Evolutionary conservation across 1,140 invertebrate genomes (phyloP).

Genomic region (Contarinia nasturtii): DNA sequence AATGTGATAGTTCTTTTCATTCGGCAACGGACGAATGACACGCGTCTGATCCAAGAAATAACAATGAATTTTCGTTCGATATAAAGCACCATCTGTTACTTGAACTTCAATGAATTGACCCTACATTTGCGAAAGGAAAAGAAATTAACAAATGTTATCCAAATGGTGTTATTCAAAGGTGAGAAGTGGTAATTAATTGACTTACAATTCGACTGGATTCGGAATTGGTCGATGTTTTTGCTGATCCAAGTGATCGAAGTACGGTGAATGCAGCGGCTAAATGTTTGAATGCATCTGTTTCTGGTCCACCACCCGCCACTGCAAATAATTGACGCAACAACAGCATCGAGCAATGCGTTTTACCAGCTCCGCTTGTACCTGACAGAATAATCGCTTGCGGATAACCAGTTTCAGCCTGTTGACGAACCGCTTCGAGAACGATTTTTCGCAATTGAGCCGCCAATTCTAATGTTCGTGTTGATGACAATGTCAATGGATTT

Average conservation of each 20-base stretch:
- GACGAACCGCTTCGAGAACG: constrained; percentile 78
- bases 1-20: constrained; percentile 92
- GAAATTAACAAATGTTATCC: not conserved
- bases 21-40: constrained; percentile 62
- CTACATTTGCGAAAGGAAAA: constrained; percentile 27
- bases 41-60: constrained; percentile 82
- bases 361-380: constrained; percentile 83
- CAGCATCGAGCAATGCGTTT: constrained; percentile 85
- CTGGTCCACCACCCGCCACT: constrained; percentile 77
- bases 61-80: constrained; percentile 89
- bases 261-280: constrained; percentile 87
- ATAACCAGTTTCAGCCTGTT: constrained; percentile 84
- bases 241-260: constrained; percentile 72
- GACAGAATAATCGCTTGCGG: constrained; percentile 86
- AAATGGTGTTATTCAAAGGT: not conserved
- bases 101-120: constrained; percentile 93
- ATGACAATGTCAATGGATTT: constrained; percentile 71
- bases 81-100: constrained; percentile 85
- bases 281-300: constrained; percentile 93
- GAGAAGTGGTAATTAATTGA: not conserved
- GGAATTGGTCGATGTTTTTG: constrained; percentile 73
- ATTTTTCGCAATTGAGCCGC: constrained; percentile 64
- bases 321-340: constrained; percentile 78
- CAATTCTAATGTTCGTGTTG: constrained; percentile 49
- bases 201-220: constrained; percentile 83